These are phyloP conservation scores for Drosophila engyochracea DNA, from an alignment of 2,888 invertebrate genomes.

Conservation along the genomic window DNA sequence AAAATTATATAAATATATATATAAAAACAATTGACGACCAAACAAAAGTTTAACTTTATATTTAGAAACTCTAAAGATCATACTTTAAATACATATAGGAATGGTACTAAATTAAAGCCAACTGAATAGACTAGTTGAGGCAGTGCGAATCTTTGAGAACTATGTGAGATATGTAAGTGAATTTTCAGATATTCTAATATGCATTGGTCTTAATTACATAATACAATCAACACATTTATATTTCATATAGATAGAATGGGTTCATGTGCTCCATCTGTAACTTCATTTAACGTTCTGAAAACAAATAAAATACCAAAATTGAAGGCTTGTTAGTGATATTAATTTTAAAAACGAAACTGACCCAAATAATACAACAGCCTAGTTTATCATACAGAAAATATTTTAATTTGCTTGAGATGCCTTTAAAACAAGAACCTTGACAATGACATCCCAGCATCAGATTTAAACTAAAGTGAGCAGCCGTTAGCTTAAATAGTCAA, in stretches of 20 bases:
- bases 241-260: slow-evolving; percentile 11
- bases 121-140: slow-evolving; percentile 30
- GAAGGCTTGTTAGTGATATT: slow-evolving; percentile 85
- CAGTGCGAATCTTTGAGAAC: slow-evolving; percentile 23
- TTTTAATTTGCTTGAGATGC: slow-evolving; percentile 18
- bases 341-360: slow-evolving; percentile 76
- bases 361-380: slow-evolving; percentile 9
- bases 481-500: neutral
- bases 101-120: slow-evolving; percentile 35
- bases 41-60: slow-evolving; percentile 76
- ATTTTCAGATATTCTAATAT: slow-evolving; percentile 19
- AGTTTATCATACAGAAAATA: slow-evolving; percentile 8
- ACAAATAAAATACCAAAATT: slow-evolving; percentile 22
- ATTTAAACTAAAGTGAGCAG: neutral
- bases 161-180: slow-evolving; percentile 19
- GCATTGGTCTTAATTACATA: slow-evolving; percentile 14
- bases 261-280: slow-evolving; percentile 14
- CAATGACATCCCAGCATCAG: neutral
- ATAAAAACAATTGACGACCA: slow-evolving; percentile 74
- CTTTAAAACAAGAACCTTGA: neutral
- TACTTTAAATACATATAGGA: slow-evolving; percentile 26
- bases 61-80: slow-evolving; percentile 54
- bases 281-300: slow-evolving; percentile 17
- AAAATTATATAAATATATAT: slow-evolving; percentile 43
- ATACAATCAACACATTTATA: slow-evolving; percentile 8